Evolutionary conservation across 2,113 vertebrate genomes (phyloP).

Genomic region (Mormyrus lacerda): DNA sequence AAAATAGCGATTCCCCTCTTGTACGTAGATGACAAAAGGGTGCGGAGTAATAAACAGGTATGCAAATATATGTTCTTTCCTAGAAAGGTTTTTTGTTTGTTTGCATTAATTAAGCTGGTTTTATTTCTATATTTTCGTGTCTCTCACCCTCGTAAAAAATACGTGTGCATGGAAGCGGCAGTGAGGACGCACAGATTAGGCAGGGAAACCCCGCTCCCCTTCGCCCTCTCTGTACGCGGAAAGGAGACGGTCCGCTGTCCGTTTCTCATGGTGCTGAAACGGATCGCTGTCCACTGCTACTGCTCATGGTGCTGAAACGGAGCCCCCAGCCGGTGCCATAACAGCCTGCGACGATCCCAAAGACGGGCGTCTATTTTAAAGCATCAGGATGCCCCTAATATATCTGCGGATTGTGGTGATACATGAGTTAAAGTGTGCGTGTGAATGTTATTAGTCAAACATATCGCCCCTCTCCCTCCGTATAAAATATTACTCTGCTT

Average conservation of each 20-base stretch:
- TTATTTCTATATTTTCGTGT: slow-evolving; percentile 16
- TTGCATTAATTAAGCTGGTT: slow-evolving; percentile 13
- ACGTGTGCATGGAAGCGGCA: slow-evolving; percentile 44
- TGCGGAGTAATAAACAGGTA: not conserved
- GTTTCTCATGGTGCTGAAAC: slow-evolving; percentile 46
- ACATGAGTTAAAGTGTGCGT: slow-evolving; percentile 26
- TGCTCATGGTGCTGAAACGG: slow-evolving; percentile 58
- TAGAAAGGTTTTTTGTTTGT: slow-evolving; percentile 7
- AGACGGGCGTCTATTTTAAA: slow-evolving; percentile 28
- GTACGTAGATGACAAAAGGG: not conserved
- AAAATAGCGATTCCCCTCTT: slow-evolving; percentile 15
- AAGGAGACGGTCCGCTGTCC: slow-evolving; percentile 50
- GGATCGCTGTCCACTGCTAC: slow-evolving; percentile 50
- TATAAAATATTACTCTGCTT: slow-evolving; percentile 39
- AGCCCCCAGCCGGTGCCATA: slow-evolving; percentile 50
- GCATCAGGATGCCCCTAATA: slow-evolving; percentile 32
- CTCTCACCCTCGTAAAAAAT: slow-evolving; percentile 28
- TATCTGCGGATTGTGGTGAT: not conserved
- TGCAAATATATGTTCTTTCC: not conserved
- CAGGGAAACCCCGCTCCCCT: slow-evolving; percentile 58
- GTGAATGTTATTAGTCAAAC: slow-evolving; percentile 43
- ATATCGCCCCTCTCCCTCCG: slow-evolving; percentile 12
- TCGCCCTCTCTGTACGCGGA: not conserved
- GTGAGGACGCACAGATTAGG: slow-evolving; percentile 52
- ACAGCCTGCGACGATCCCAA: slow-evolving; percentile 28